Base-by-base conservation (phyloP, 2,888 invertebrate species). In the Willowsia nigromaculata region DNA sequence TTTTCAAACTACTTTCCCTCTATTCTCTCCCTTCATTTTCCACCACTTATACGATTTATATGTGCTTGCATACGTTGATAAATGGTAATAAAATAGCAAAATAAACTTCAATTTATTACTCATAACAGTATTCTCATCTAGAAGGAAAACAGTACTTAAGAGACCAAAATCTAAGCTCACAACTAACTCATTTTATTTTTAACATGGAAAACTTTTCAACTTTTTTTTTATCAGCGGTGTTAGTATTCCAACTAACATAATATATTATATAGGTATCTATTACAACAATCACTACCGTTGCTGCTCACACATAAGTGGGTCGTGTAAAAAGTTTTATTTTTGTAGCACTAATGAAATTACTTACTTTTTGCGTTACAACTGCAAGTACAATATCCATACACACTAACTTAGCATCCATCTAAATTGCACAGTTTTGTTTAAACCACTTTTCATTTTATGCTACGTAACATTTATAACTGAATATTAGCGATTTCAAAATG, bases 91-190 rank as follows among this genome's bases (percentile, higher is more conserved):
- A 86, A 86, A 65, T 86, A 86, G 86, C 47, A 65, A 68, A 85
- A 86, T 86, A 65, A 86, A 80, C 86, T 80, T 56, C 65, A 68
- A 86, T 86, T 85, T 80, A 86, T 78, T 62, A 80, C 86, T 86
- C 86, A 86, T 86, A 86, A 86, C 86, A 50, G 65, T 68, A 80
- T 86, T 78, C 80, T 86, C 78, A 80, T 80, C 62, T 86, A 80
- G 80, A 85, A 50, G 68, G 47, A 86, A 78, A 80, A 76, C 76
- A 65, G 80, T 86, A 80, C 80, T 86, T 86, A 68, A 80, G 86
- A 86, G 86, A 80, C 86, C 86, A 80, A 80, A 86, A 86, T 80
- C 78, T 80, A 80, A 86, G 86, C 80, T 86, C 68, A 53, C 33
- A 80, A 68, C 86, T 86, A 50, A 68, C 80, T 80, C 86, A 85